Percentiles rank a stretch among this genome's conserved stretches.
Evolutionary conservation across 1,140 invertebrate species (phyloP).

Genomic region (Archivesica marissinica): DNA sequence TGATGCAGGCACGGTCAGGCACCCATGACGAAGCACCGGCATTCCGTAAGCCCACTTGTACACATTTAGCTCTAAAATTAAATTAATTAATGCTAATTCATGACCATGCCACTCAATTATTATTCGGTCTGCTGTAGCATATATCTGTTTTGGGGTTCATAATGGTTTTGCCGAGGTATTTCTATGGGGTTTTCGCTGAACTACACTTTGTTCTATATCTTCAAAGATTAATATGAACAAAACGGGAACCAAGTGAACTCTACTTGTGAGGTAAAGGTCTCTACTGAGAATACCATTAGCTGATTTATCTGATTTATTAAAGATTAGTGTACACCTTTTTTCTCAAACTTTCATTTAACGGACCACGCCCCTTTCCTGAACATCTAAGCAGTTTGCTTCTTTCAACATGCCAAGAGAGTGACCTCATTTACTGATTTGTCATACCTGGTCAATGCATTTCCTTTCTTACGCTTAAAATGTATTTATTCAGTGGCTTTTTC

Average conservation of each 20-base stretch:
- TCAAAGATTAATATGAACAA: too few species aligned
- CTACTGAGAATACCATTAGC: conserved; percentile 49
- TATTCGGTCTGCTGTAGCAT: too few species aligned
- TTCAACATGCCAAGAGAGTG: conserved; percentile 10
- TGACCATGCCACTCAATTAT: too few species aligned
- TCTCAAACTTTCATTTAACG: conserved; percentile 3
- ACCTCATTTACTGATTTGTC: conserved; percentile 61
- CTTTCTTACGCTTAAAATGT: conserved; percentile 4
- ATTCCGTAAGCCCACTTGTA: too few species aligned
- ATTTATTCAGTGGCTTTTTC: conserved; percentile 4
- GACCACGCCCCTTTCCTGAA: conserved; percentile 49
- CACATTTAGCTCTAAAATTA: too few species aligned
- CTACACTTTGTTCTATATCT: too few species aligned
- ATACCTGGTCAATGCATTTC: neutral
- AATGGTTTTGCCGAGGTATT: too few species aligned
- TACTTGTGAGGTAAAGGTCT: conserved; percentile 46
- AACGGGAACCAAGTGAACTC: neutral
- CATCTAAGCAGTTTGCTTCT: conserved; percentile 16
- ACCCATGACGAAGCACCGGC: too few species aligned
- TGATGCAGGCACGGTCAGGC: too few species aligned
- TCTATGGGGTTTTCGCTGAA: too few species aligned
- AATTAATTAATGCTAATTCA: too few species aligned
- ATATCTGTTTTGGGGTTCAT: too few species aligned
- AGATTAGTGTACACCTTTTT: conserved; percentile 26
- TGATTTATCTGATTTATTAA: conserved; percentile 41